These are phyloP conservation scores for Pampus argenteus DNA, from an alignment of 2,797 vertebrate species.

Conservation along the genomic window DNA sequence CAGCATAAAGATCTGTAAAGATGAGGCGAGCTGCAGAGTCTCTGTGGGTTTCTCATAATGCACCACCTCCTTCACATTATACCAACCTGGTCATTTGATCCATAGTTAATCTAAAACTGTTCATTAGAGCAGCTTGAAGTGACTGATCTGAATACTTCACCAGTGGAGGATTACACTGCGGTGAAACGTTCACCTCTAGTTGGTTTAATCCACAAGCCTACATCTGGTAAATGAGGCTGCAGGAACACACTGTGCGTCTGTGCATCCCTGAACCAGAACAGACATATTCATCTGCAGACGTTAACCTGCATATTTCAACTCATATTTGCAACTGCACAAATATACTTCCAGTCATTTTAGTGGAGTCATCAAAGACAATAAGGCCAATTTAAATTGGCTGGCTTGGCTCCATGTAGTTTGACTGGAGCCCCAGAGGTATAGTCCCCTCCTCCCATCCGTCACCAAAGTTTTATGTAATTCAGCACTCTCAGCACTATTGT, in stretches of 20 bases:
- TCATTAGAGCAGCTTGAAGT: background rate
- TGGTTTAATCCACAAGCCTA: background rate
- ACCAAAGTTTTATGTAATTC: conserved; percentile 11
- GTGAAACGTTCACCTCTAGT: background rate
- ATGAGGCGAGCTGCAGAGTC: background rate
- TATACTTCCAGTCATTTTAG: conserved; percentile 6
- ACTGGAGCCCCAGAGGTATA: conserved; percentile 8
- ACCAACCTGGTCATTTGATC: background rate
- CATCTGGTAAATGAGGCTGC: background rate
- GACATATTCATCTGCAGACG: background rate
- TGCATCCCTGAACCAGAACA: background rate
- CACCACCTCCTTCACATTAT: background rate
- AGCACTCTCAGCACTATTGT: background rate
- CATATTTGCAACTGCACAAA: background rate
- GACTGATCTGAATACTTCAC: background rate
- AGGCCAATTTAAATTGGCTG: conserved; percentile 8
- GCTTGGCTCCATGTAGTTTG: conserved; percentile 27
- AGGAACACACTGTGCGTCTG: conserved; percentile 3
- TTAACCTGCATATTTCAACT: background rate
- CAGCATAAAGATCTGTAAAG: too few relatives aligned
- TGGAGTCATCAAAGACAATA: background rate
- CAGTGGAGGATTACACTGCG: background rate
- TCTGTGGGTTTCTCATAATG: background rate
- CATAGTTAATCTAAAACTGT: background rate
- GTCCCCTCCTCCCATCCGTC: background rate